phyloP scores from a whole-genome alignment of 2,888 invertebrate genomes.

The Gandaritis pyraliata region DNA sequence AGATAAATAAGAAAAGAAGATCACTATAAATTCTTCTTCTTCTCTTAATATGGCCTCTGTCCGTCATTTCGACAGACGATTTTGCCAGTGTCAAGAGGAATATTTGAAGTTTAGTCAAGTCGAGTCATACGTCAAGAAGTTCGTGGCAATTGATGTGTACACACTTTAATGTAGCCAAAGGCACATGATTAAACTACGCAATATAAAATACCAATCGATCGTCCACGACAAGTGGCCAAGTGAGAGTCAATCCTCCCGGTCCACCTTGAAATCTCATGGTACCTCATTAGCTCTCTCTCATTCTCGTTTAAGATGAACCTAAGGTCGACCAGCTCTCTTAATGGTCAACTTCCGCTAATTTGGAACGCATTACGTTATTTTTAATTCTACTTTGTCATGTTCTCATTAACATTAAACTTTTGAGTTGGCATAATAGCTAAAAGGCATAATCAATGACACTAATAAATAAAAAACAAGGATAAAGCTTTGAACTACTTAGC shows the following conservation, averaged over 20 bases:
- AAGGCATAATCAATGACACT: constrained; percentile 4
- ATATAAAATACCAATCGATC: constrained; percentile 3
- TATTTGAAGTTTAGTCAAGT: no score
- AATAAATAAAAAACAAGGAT: neutral
- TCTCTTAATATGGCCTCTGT: no score
- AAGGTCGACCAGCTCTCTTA: constrained; percentile 35
- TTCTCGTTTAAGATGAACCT: constrained; percentile 34
- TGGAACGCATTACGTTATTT: constrained; percentile 28
- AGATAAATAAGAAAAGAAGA: no score
- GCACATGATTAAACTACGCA: neutral
- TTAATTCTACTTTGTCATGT: constrained; percentile 22
- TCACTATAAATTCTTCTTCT: no score
- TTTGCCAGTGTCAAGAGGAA: no score
- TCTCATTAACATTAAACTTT: constrained; percentile 18
- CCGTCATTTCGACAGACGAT: no score
- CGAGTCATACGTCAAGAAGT: no score
- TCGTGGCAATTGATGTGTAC: no score
- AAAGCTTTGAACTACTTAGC: neutral
- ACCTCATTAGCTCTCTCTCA: constrained; percentile 32
- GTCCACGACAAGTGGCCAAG: constrained; percentile 9
- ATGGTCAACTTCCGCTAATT: constrained; percentile 40
- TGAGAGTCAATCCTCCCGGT: constrained; percentile 24
- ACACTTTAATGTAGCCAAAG: no score
- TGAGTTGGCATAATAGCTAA: constrained; percentile 6
- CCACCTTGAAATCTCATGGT: constrained; percentile 34